These are phyloP conservation scores for Lathamus discolor DNA, from an alignment of 2,113 vertebrate genomes.

Conservation along the genomic window DNA sequence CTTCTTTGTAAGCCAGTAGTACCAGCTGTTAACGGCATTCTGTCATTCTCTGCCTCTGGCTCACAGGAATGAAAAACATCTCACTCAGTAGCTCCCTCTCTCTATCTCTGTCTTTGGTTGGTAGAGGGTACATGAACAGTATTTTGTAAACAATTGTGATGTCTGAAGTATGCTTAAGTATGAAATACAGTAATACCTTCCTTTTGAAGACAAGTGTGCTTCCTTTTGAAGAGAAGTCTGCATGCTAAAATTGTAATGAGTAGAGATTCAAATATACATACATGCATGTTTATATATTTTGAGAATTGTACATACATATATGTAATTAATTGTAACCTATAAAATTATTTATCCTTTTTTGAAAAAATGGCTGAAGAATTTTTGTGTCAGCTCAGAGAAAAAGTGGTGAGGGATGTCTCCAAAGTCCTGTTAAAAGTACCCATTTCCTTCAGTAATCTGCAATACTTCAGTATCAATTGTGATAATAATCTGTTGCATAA, in stretches of 20 bases:
- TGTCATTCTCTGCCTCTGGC: neutral
- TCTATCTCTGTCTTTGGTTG: neutral
- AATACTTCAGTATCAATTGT: neutral
- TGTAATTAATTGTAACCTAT: neutral
- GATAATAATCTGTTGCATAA: neutral
- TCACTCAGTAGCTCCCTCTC: neutral
- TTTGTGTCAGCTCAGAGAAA: neutral
- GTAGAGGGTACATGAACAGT: neutral
- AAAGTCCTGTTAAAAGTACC: neutral
- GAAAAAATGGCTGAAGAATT: neutral
- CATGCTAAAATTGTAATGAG: neutral
- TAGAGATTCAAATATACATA: neutral
- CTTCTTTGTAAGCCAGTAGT: neutral
- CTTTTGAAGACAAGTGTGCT: neutral
- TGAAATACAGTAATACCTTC: neutral
- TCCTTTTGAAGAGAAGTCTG: neutral
- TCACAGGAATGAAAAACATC: neutral
- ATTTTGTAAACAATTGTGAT: neutral
- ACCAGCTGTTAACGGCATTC: neutral
- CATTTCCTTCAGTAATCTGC: neutral
- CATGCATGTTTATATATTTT: neutral
- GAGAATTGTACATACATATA: neutral
- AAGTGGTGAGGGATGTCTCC: neutral
- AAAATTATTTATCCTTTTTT: neutral
- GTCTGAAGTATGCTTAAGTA: neutral